Conservation (phyloP, 2,113 vertebrate genomes). For the Corvus moneduloides region DNA sequence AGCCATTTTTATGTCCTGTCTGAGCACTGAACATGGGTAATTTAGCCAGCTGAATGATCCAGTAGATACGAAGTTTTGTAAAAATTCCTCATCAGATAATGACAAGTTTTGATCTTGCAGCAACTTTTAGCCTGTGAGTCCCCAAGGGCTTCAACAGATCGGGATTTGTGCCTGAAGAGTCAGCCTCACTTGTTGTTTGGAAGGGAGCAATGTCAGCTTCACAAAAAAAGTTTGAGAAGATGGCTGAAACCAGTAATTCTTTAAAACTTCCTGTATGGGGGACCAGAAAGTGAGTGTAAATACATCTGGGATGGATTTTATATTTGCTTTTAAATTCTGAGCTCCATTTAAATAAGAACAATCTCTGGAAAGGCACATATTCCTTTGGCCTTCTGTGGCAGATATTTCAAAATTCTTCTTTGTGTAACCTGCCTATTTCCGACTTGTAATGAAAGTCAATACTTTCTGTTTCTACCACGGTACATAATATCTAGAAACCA, state of each 20-base stretch:
- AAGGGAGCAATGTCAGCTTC: not conserved
- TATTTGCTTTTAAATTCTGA: not conserved
- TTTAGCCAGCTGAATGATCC: not conserved
- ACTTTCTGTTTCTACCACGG: constrained; percentile 2
- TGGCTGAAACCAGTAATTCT: not conserved
- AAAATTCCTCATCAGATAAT: not conserved
- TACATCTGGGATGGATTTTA: not conserved
- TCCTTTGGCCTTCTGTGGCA: not conserved
- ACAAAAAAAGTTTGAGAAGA: not conserved
- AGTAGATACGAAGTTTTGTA: not conserved
- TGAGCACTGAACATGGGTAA: not conserved
- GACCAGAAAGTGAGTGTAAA: fast-evolving
- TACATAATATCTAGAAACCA: not conserved
- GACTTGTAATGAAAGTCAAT: not conserved
- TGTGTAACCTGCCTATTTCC: not conserved
- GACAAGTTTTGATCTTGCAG: not conserved
- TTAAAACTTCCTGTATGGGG: not conserved
- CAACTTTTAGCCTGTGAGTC: fast-evolving
- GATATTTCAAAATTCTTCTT: not conserved
- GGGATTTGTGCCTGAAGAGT: not conserved
- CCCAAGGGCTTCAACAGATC: not conserved
- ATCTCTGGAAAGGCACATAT: not conserved
- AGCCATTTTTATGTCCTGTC: not conserved
- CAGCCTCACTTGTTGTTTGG: not conserved
- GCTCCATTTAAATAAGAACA: not conserved